phyloP scores from a whole-genome alignment of 2,113 vertebrate species.

The Hippocampus abdominalis region DNA sequence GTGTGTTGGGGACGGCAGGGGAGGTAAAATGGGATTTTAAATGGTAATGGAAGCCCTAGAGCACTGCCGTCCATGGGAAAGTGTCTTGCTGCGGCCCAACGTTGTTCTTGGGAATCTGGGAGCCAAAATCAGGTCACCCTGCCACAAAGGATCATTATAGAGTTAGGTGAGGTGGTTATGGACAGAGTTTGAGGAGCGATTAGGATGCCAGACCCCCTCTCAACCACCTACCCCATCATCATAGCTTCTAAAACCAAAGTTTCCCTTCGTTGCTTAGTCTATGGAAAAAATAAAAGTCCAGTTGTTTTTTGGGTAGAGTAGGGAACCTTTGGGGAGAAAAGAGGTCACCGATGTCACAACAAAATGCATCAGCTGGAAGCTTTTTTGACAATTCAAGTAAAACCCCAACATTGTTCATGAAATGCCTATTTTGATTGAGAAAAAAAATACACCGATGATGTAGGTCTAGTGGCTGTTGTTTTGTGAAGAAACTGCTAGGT shows the following conservation, averaged over 20 bases:
- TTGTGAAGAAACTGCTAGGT: neutral
- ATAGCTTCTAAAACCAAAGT: constrained; percentile 33
- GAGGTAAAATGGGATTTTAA: constrained; percentile 77
- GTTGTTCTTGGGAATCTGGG: constrained; percentile 42
- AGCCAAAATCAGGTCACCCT: constrained; percentile 69
- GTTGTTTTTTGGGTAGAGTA: constrained; percentile 1
- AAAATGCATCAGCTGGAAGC: neutral
- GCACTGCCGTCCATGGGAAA: constrained; percentile 69
- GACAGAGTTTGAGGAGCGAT: constrained; percentile 20
- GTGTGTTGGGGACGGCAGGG: constrained; percentile 61
- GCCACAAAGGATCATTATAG: constrained; percentile 70
- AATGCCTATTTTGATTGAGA: neutral
- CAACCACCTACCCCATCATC: constrained; percentile 14
- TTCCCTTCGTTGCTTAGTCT: constrained; percentile 32
- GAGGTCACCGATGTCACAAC: neutral
- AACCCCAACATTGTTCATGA: neutral
- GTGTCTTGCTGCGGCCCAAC: constrained; percentile 65
- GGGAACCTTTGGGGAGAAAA: neutral
- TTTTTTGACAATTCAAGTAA: neutral
- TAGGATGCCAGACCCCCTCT: constrained; percentile 46
- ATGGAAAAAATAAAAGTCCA: constrained; percentile 42
- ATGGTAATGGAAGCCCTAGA: constrained; percentile 75
- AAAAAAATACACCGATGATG: neutral
- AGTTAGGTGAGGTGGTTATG: constrained; percentile 29
- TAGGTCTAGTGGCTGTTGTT: neutral